phyloP scores from a whole-genome alignment of 2,888 invertebrate species.

The Pseudococcus jackbeardsleyi region DNA sequence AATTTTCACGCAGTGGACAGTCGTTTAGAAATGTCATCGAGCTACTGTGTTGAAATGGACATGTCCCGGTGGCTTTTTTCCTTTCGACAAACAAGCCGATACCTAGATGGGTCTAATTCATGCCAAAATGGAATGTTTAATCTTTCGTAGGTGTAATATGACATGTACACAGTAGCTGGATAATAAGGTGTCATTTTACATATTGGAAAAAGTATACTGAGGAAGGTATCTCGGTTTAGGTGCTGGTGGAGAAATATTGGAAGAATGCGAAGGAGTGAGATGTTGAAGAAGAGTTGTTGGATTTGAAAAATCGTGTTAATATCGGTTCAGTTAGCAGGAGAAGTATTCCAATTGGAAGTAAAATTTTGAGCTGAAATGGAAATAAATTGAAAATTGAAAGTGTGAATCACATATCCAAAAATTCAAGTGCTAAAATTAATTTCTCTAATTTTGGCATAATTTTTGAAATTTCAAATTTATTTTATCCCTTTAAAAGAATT shows the following conservation, averaged over 20 bases:
- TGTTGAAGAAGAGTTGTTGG: neutral
- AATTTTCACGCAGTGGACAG: constrained; percentile 43
- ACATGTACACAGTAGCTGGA: constrained; percentile 14
- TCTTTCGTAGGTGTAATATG: constrained; percentile 18
- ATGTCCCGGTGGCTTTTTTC: neutral
- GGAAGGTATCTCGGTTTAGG: no score
- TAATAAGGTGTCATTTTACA: constrained; percentile 17
- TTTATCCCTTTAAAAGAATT: no score
- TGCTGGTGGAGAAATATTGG: neutral
- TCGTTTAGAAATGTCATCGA: constrained; percentile 48
- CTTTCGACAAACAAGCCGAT: neutral
- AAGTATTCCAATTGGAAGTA: no score
- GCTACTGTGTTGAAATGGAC: constrained; percentile 42
- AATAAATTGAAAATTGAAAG: no score
- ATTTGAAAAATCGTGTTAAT: no score
- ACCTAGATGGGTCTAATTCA: neutral
- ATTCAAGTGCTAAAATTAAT: no score
- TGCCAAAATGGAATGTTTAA: constrained; percentile 45
- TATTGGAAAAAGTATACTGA: constrained; percentile 9
- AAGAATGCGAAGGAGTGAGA: neutral
- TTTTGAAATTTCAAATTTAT: no score
- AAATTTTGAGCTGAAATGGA: no score
- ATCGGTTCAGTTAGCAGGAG: no score
- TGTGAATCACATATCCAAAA: no score
- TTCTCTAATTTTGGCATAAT: no score